Conservation (phyloP, 2,888 invertebrate species). For the Thecocarcelia acutangulata region DNA sequence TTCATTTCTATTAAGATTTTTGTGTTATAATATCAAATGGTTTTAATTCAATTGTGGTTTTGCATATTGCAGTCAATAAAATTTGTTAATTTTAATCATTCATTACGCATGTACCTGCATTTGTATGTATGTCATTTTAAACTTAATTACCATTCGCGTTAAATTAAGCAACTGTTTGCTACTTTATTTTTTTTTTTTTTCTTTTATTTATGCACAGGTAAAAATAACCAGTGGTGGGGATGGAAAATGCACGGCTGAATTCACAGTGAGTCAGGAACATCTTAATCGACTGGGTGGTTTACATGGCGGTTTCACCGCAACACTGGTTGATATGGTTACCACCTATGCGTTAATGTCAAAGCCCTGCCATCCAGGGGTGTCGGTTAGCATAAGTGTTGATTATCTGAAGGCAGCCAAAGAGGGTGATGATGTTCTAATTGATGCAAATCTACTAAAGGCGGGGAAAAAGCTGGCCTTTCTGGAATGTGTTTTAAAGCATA, state of each 20-base stretch:
- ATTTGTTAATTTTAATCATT: no score
- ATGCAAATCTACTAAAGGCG: constrained; percentile 88
- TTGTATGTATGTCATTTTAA: no score
- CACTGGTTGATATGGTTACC: constrained; percentile 87
- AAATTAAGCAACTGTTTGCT: no score
- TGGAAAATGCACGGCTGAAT: constrained; percentile 89
- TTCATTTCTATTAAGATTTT: no score
- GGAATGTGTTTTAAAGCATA: constrained; percentile 89
- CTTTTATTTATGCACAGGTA: constrained; percentile 76
- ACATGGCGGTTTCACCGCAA: constrained; percentile 93
- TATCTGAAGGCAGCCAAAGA: constrained; percentile 89
- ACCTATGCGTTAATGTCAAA: constrained; percentile 89
- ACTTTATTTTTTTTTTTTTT: no score
- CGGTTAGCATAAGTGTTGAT: constrained; percentile 91
- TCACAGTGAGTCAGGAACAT: constrained; percentile 88
- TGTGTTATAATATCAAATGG: no score
- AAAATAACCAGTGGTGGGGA: constrained; percentile 83
- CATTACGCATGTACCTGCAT: no score
- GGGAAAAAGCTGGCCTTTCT: constrained; percentile 92
- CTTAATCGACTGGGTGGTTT: constrained; percentile 88
- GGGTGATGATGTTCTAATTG: constrained; percentile 90
- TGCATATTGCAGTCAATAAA: no score
- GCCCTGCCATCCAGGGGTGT: constrained; percentile 87
- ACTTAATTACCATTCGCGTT: no score
- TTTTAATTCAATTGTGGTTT: no score